These are phyloP conservation scores for Haemorhous mexicanus DNA, from an alignment of 2,113 vertebrate species.

Conservation along the genomic window DNA sequence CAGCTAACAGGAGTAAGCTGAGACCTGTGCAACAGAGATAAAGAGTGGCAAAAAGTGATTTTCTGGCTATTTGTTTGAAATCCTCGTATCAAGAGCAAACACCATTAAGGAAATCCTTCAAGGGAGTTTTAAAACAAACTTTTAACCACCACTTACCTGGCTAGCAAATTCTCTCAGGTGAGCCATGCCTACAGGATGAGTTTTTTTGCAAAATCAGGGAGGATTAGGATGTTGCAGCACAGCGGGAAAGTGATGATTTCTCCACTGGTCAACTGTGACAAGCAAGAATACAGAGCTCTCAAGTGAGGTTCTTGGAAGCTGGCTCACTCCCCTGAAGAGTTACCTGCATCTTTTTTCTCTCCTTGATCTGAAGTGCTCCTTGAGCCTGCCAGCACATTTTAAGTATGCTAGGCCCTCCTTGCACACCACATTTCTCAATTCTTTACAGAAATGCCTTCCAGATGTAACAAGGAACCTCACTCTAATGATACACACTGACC, in stretches of 20 bases:
- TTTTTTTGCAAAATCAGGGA: neutral
- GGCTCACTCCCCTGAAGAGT: neutral
- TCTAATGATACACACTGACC: accelerated
- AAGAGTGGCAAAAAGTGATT: neutral
- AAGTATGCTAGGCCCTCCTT: neutral
- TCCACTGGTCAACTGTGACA: neutral
- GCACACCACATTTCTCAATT: neutral
- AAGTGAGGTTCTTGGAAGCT: neutral
- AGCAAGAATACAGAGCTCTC: neutral
- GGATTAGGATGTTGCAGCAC: neutral
- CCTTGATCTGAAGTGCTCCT: neutral
- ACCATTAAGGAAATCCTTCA: neutral
- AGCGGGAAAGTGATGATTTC: neutral
- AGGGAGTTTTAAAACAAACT: neutral
- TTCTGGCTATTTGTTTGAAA: neutral
- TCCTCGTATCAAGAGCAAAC: neutral
- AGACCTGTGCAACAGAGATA: neutral
- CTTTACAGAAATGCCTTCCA: neutral
- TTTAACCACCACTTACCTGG: slow-evolving; percentile 62
- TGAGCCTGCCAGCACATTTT: neutral
- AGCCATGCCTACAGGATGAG: slow-evolving; percentile 61
- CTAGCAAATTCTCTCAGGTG: slow-evolving; percentile 73
- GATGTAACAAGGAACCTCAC: neutral
- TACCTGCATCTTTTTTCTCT: neutral
- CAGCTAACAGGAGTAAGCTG: neutral